Percentiles rank a stretch among this genome's conserved stretches.
Evolutionary conservation across 2,888 invertebrate species (phyloP).

Genomic region (Neocrepidodera transversa): DNA sequence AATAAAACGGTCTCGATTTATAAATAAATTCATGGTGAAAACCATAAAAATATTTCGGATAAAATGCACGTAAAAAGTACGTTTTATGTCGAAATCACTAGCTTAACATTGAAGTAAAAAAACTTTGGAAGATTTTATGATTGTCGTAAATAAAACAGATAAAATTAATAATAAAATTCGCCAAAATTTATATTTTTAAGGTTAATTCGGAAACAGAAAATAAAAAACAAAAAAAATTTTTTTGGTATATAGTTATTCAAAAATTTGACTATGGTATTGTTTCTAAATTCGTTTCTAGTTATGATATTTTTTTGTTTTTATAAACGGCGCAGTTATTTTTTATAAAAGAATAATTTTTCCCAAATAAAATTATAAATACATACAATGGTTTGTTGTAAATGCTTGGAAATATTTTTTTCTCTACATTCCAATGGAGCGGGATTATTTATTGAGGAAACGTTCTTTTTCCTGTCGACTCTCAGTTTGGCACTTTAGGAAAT

Average conservation of each 20-base stretch:
- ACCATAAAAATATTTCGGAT: constrained; percentile 17
- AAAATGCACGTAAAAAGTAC: constrained; percentile 4
- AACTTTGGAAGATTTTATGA: constrained; percentile 11
- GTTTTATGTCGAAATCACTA: constrained; percentile 11
- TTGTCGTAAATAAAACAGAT: not conserved
- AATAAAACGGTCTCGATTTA: too few relatives aligned
- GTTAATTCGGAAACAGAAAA: too few relatives aligned
- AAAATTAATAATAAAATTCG: constrained; percentile 9
- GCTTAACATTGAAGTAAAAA: constrained; percentile 9
- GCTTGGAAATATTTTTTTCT: not conserved
- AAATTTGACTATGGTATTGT: too few relatives aligned
- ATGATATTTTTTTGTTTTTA: constrained; percentile 9
- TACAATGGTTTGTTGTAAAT: not conserved
- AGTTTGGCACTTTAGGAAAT: constrained; percentile 22
- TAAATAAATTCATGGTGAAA: constrained; percentile 8
- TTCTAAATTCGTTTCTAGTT: constrained; percentile 1
- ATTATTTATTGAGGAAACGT: constrained; percentile 18
- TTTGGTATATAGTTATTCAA: too few relatives aligned
- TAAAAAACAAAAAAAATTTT: too few relatives aligned
- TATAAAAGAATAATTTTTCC: too few relatives aligned
- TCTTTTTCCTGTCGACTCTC: constrained; percentile 16
- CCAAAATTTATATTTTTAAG: too few relatives aligned
- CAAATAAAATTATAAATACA: too few relatives aligned
- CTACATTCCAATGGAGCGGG: constrained; percentile 9
- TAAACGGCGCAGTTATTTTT: constrained; percentile 1